Conservation (phyloP, 2,113 vertebrate genomes). For the Pomatostomus ruficeps region DNA sequence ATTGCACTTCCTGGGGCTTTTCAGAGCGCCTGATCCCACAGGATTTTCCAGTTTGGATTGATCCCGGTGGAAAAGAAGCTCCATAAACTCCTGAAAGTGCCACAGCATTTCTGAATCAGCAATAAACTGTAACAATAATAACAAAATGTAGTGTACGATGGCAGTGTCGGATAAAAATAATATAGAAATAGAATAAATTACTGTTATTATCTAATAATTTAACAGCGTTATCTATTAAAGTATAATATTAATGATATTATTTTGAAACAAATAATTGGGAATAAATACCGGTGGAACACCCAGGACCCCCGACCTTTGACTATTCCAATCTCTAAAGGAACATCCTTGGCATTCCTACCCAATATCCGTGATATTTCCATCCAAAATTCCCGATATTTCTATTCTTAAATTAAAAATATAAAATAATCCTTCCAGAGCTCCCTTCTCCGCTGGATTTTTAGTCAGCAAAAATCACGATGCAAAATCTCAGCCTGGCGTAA, state of each 20-base stretch:
- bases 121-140: background rate
- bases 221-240: background rate
- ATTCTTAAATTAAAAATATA: background rate
- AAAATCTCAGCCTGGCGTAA: background rate
- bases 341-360: background rate
- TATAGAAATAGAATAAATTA: too few species aligned
- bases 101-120: background rate
- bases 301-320: background rate
- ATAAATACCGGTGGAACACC: background rate
- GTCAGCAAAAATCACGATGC: background rate
- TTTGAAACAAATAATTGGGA: background rate
- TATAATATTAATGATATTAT: background rate
- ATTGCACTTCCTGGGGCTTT: background rate
- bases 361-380: background rate
- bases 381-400: background rate
- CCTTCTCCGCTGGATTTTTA: background rate
- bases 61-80: background rate
- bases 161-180: background rate
- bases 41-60: background rate
- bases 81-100: background rate
- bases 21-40: background rate
- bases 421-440: background rate
- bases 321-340: fast-evolving
- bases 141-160: too few species aligned
- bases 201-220: background rate